These are phyloP conservation scores for Periophthalmus magnuspinnatus DNA, from an alignment of 2,797 vertebrate species.

Conservation along the genomic window DNA sequence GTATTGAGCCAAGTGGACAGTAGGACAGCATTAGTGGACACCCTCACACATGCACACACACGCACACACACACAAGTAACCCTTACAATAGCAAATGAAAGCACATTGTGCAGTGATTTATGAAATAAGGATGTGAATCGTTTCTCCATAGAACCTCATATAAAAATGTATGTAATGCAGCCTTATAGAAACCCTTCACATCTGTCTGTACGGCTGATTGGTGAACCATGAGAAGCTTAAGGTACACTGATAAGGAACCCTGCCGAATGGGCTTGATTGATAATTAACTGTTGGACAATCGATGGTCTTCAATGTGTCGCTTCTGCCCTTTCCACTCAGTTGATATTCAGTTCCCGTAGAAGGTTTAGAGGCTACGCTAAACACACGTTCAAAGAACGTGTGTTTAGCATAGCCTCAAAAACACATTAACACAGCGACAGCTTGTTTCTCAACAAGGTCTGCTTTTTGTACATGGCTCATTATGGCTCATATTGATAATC, in stretches of 20 bases:
- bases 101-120: background rate
- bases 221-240: background rate
- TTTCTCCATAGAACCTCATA: background rate
- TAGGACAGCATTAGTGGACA: background rate
- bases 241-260: too few species aligned
- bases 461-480: too few species aligned
- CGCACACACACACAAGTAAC: too few species aligned
- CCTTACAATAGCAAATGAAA: too few species aligned
- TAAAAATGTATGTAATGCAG: background rate
- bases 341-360: background rate
- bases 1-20: background rate
- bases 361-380: background rate
- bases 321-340: conserved; percentile 3
- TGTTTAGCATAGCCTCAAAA: too few species aligned
- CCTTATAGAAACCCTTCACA: background rate
- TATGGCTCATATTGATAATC: background rate
- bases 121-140: background rate
- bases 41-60: too few species aligned
- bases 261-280: background rate
- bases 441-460: too few species aligned
- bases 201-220: background rate
- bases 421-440: background rate
- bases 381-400: background rate
- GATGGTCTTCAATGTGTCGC: background rate
- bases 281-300: conserved; percentile 1